These are phyloP conservation scores for Hermatobates lingyangjiaoensis DNA, from an alignment of 1,140 invertebrate genomes.

Conservation along the genomic window DNA sequence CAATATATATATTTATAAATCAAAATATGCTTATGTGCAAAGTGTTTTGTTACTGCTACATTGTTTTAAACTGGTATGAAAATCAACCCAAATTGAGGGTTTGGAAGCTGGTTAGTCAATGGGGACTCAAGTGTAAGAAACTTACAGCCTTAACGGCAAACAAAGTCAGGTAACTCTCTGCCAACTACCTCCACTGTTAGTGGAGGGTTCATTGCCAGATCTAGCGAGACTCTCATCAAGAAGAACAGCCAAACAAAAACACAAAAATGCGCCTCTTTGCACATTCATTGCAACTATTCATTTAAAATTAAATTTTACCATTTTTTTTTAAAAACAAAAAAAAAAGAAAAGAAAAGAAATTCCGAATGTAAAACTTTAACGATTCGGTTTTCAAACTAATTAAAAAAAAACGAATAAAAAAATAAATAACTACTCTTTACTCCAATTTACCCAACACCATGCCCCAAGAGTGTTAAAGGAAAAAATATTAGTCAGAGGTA, in stretches of 20 bases:
- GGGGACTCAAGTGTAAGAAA: neutral
- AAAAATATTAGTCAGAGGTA: constrained; percentile 5
- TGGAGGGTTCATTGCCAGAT: neutral
- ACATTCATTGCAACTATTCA: constrained; percentile 6
- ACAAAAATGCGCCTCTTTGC: constrained; percentile 7
- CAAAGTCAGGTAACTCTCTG: neutral
- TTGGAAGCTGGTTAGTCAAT: constrained; percentile 3
- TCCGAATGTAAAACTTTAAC: no score
- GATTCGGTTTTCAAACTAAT: no score
- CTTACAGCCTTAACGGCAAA: neutral
- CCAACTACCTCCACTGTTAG: neutral
- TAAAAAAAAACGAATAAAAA: no score
- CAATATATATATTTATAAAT: constrained; percentile 10
- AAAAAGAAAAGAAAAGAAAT: constrained; percentile 10
- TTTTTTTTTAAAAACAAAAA: constrained; percentile 3
- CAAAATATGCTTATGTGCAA: constrained; percentile 10
- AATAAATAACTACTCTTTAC: no score
- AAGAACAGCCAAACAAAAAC: constrained; percentile 7
- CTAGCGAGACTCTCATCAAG: constrained; percentile 8
- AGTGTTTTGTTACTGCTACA: constrained; percentile 4
- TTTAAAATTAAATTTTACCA: neutral
- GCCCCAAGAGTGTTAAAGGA: constrained; percentile 12
- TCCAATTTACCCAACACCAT: constrained; percentile 13
- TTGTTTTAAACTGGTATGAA: neutral
- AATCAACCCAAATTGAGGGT: neutral